Evolutionary conservation across 2,888 invertebrate species (phyloP).

Genomic region (Microplitis manilae): DNA sequence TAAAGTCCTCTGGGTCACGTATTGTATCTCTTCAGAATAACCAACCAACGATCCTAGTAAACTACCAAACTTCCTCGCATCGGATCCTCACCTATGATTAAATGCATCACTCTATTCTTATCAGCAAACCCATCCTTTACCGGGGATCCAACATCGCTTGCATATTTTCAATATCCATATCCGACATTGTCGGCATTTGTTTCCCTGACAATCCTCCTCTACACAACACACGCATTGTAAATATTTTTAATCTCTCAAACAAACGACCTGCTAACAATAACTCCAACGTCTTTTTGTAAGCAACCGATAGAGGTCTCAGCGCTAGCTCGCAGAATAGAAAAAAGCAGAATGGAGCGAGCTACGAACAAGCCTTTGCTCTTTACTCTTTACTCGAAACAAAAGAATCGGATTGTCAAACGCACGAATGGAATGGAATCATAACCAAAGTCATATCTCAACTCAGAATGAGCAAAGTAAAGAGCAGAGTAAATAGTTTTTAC

Average conservation of each 20-base stretch:
- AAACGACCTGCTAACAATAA: not conserved
- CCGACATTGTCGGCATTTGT: too few relatives aligned
- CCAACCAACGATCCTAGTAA: too few relatives aligned
- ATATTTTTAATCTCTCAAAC: too few relatives aligned
- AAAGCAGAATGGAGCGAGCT: not conserved
- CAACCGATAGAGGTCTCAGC: not conserved
- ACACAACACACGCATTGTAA: too few relatives aligned
- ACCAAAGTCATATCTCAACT: too few relatives aligned
- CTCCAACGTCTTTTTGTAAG: not conserved
- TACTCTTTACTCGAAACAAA: not conserved
- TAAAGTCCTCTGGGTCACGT: not conserved
- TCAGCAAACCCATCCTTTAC: not conserved
- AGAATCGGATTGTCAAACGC: not conserved
- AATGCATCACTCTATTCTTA: not conserved
- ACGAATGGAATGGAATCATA: too few relatives aligned
- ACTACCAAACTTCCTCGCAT: too few relatives aligned
- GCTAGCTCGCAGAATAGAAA: not conserved
- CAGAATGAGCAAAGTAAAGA: too few relatives aligned
- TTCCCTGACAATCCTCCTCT: too few relatives aligned
- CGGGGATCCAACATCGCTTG: not conserved
- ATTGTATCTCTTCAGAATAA: not conserved
- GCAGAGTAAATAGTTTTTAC: not conserved
- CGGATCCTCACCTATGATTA: not conserved
- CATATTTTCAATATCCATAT: not conserved
- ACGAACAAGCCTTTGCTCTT: too few relatives aligned